These are phyloP conservation scores for Mythimna albipuncta DNA, from an alignment of 2,888 invertebrate genomes.

Conservation along the genomic window DNA sequence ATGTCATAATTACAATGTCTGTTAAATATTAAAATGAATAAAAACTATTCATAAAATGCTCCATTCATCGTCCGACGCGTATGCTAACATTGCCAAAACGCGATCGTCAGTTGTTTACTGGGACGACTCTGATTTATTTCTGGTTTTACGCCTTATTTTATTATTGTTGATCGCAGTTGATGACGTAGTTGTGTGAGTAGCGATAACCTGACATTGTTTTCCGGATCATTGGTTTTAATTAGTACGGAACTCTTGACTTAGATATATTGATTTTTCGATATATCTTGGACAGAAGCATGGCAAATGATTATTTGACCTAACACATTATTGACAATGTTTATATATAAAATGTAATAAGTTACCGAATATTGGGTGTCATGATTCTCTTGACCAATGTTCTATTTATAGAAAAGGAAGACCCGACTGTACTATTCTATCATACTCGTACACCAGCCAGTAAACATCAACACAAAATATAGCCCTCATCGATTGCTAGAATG, in stretches of 20 bases:
- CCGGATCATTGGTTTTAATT: slow-evolving; percentile 31
- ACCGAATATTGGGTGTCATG: not conserved
- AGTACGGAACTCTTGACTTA: slow-evolving; percentile 2
- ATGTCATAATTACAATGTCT: no score
- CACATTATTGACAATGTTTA: not conserved
- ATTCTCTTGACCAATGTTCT: slow-evolving; percentile 1
- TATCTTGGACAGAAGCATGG: not conserved
- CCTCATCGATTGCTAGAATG: not conserved
- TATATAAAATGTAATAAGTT: not conserved
- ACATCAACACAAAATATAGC: slow-evolving; percentile 4
- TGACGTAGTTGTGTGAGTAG: slow-evolving; percentile 17
- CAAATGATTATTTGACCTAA: not conserved
- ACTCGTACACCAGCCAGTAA: not conserved
- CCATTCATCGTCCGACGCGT: slow-evolving; percentile 24
- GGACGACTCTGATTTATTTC: slow-evolving; percentile 40
- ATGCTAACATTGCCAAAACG: slow-evolving; percentile 33
- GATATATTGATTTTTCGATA: slow-evolving; percentile 3
- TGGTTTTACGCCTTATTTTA: slow-evolving; percentile 50
- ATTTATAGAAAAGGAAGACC: slow-evolving; percentile 3
- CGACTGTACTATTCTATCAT: not conserved
- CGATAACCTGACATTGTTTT: slow-evolving; percentile 47
- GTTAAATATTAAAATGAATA: not conserved
- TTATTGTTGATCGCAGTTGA: slow-evolving; percentile 27
- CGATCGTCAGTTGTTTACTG: slow-evolving; percentile 21
- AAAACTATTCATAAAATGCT: slow-evolving; percentile 23